Evolutionary conservation across 2,888 invertebrate genomes (phyloP).

Genomic region (Lithophane socia): DNA sequence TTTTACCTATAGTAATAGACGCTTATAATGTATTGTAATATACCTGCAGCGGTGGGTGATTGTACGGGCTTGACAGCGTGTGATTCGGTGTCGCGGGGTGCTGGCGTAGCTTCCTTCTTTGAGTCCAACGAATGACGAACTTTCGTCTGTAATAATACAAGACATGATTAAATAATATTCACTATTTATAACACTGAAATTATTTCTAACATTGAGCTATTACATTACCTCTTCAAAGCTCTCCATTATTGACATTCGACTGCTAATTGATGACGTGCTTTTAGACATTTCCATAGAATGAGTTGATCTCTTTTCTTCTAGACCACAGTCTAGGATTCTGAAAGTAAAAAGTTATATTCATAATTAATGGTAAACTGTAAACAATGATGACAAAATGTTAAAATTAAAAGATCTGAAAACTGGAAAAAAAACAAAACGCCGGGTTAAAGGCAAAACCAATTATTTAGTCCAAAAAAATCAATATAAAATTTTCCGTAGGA

Average conservation of each 20-base stretch:
- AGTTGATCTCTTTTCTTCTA: slow-evolving; percentile 84
- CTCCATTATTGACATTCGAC: slow-evolving; percentile 84
- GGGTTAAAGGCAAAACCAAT: no score
- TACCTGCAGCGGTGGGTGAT: slow-evolving; percentile 88
- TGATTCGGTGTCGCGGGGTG: slow-evolving; percentile 72
- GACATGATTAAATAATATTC: neutral
- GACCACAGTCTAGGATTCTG: slow-evolving; percentile 85
- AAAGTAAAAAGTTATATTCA: neutral
- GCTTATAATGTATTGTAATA: neutral
- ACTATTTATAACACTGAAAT: neutral
- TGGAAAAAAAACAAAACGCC: neutral
- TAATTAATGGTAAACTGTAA: neutral
- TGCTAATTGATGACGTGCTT: slow-evolving; percentile 88
- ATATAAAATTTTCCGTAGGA: no score
- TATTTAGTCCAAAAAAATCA: no score
- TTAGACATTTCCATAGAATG: slow-evolving; percentile 90
- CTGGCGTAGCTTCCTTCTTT: slow-evolving; percentile 74
- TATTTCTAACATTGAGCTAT: neutral
- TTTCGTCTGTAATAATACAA: slow-evolving; percentile 75
- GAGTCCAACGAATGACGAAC: slow-evolving; percentile 81
- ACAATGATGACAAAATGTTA: neutral
- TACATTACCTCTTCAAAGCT: slow-evolving; percentile 83
- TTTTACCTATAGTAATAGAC: no score
- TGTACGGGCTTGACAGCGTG: slow-evolving; percentile 75
- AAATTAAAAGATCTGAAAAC: neutral